These are phyloP conservation scores for Drosophila nr. perissopoda DNA, from an alignment of 2,888 invertebrate species.

Conservation along the genomic window DNA sequence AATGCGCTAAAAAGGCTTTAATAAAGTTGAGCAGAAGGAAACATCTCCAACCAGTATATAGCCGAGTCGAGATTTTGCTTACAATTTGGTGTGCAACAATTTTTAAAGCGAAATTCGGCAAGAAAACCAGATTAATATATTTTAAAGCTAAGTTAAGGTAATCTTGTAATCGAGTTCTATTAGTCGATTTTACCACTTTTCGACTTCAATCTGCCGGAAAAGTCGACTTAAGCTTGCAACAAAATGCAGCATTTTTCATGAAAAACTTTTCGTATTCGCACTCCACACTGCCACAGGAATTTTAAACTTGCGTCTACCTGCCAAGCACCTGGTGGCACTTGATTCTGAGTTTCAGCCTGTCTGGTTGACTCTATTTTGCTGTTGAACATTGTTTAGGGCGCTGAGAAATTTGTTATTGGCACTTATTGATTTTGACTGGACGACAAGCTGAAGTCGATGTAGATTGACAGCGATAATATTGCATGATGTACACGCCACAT, in stretches of 20 bases:
- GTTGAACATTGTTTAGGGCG: background rate
- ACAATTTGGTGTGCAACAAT: background rate
- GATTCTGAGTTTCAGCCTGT: background rate
- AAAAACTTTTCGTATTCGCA: background rate
- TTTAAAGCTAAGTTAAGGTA: background rate
- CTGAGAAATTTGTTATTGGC: conserved; percentile 15
- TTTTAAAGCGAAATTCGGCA: background rate
- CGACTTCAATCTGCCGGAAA: background rate
- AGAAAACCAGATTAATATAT: background rate
- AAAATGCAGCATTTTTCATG: background rate
- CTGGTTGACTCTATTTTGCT: background rate
- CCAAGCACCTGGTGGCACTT: background rate
- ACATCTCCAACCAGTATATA: background rate
- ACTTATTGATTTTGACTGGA: conserved; percentile 39
- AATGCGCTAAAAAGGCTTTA: background rate
- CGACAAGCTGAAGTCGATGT: conserved; percentile 3
- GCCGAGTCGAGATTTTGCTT: background rate
- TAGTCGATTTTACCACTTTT: too few relatives aligned
- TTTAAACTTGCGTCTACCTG: conserved; percentile 30
- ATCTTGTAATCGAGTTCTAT: background rate
- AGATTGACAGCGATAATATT: conserved; percentile 70
- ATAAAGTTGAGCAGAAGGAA: background rate
- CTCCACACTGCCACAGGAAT: background rate
- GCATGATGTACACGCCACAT: conserved; percentile 77
- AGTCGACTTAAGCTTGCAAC: background rate